Percentiles rank a stretch among this genome's conserved stretches.
Evolutionary conservation across 2,888 invertebrate genomes (phyloP).

Genomic region (Lithophane semibrunnea): DNA sequence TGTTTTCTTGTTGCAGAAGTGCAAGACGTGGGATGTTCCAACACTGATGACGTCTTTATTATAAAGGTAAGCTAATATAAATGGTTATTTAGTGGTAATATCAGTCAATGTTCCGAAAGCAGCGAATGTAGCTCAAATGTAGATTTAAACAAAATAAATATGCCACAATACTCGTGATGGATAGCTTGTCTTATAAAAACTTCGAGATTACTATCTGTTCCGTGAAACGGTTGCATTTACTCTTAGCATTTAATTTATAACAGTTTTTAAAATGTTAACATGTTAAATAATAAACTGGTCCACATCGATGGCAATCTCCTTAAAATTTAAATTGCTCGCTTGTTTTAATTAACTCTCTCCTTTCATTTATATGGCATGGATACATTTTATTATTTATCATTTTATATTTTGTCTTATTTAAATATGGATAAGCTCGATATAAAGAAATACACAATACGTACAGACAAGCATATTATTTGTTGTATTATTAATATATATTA

Average conservation of each 20-base stretch:
- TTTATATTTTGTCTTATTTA: neutral
- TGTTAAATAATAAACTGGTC: constrained; percentile 64
- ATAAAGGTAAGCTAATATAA: constrained; percentile 77
- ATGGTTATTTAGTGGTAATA: constrained; percentile 34
- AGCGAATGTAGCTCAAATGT: constrained; percentile 17
- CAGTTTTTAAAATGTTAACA: constrained; percentile 59
- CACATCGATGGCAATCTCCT: constrained; percentile 63
- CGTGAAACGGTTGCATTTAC: constrained; percentile 64
- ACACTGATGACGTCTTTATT: constrained; percentile 77
- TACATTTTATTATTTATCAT: neutral
- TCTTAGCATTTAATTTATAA: constrained; percentile 59
- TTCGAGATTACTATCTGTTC: constrained; percentile 72
- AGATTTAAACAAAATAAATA: constrained; percentile 45
- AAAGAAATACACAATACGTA: neutral
- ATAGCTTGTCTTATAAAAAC: constrained; percentile 63
- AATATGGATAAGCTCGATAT: neutral
- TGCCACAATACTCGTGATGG: constrained; percentile 58
- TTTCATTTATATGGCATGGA: constrained; percentile 35
- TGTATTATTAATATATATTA: too few relatives aligned
- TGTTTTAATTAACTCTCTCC: constrained; percentile 53
- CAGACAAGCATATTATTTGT: too few relatives aligned
- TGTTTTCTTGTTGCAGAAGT: constrained; percentile 84
- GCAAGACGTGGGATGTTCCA: constrained; percentile 85
- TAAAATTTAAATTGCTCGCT: constrained; percentile 45
- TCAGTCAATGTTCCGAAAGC: constrained; percentile 14